Percentiles rank a stretch among this genome's conserved stretches.
phyloP scores from a whole-genome alignment of 2,113 vertebrate genomes.

The Phrynosoma blainvillii region DNA sequence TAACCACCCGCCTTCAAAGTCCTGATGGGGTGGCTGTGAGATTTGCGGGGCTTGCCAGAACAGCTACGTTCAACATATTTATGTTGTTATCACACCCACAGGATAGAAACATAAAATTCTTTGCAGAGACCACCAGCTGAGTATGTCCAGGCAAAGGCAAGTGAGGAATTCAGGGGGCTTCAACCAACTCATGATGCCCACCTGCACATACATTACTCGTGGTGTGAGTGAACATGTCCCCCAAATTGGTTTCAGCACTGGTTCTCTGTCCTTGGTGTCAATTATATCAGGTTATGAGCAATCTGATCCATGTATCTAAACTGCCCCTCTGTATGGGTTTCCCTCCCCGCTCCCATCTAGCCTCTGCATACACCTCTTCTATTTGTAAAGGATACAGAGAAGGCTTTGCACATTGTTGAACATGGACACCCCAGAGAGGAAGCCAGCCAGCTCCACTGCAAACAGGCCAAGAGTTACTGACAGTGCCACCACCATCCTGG shows the following conservation, averaged over 20 bases:
- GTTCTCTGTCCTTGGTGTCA: no score
- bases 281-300: accelerated
- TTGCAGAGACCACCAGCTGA: neutral
- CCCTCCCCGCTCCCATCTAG: accelerated
- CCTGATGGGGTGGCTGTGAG: no score
- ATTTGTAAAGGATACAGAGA: conserved; percentile 86
- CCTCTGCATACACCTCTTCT: neutral
- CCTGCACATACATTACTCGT: neutral
- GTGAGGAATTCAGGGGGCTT: no score
- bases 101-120: no score
- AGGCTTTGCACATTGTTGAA: conserved; percentile 87
- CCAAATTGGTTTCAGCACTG: no score
- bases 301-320: neutral
- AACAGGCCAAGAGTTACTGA: conserved; percentile 86
- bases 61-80: no score
- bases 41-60: neutral
- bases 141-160: neutral
- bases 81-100: neutral
- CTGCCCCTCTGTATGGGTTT: neutral
- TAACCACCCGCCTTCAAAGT: no score
- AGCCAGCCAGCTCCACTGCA: conserved; percentile 84
- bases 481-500: conserved; percentile 84
- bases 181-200: no score
- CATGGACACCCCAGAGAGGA: conserved; percentile 90
- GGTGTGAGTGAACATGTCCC: neutral